Evolutionary conservation across 2,797 vertebrate genomes (phyloP).

Genomic region (Limnodromus scolopaceus): DNA sequence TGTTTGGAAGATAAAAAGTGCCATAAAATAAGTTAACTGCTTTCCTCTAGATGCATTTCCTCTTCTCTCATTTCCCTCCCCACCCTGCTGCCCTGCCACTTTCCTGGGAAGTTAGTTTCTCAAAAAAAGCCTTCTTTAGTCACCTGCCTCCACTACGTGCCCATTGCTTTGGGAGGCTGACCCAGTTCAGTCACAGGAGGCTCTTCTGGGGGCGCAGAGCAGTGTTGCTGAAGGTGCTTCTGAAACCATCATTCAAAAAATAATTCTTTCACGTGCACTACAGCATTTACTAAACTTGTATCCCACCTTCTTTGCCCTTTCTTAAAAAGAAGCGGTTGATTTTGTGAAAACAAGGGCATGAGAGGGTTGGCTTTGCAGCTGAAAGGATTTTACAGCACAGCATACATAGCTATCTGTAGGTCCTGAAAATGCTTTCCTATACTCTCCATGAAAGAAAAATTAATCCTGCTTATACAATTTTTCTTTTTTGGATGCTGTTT

Average conservation of each 20-base stretch:
- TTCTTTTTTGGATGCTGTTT: not conserved
- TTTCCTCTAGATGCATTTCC: not conserved
- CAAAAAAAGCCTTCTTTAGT: not conserved
- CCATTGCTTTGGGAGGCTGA: not conserved
- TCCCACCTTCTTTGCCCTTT: not conserved
- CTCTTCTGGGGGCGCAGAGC: not conserved
- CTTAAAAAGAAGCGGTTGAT: slow-evolving; percentile 5
- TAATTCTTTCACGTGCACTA: not conserved
- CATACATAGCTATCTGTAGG: not conserved
- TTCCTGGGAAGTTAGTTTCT: not conserved
- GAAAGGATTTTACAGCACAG: slow-evolving; percentile 30
- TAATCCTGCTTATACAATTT: slow-evolving; percentile 21
- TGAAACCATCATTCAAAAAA: not conserved
- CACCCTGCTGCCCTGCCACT: not conserved
- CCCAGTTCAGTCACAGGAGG: not conserved
- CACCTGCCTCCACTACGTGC: not conserved
- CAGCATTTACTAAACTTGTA: not conserved
- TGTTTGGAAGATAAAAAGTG: not conserved
- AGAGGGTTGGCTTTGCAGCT: slow-evolving; percentile 16
- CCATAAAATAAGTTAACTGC: not conserved
- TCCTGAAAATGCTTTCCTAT: slow-evolving; percentile 22
- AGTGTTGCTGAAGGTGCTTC: not conserved
- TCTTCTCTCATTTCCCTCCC: not conserved
- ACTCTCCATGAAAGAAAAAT: slow-evolving; percentile 41
- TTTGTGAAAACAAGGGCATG: slow-evolving; percentile 37